Evolutionary conservation across 2,797 vertebrate genomes (phyloP).

Genomic region (Clarias fuscus): DNA sequence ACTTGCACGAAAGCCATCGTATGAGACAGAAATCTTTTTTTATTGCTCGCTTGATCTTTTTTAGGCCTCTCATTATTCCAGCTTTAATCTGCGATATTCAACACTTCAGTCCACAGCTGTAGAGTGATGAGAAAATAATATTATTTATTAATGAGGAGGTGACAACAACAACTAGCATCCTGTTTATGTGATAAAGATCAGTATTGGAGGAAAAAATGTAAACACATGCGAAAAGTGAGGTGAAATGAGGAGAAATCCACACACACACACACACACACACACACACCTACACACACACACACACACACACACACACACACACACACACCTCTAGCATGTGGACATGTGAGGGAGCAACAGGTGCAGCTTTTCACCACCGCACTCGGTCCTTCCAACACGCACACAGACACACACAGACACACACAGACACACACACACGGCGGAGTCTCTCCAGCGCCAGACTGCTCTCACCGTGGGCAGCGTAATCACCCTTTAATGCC

Average conservation of each 20-base stretch:
- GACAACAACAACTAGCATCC: background rate
- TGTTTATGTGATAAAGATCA: background rate
- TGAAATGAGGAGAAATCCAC: background rate
- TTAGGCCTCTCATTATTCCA: background rate
- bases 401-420: background rate
- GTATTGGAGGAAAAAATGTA: background rate
- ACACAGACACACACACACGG: background rate
- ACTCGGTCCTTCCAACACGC: background rate
- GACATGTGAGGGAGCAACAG: constrained; percentile 34
- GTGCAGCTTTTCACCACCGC: constrained; percentile 22
- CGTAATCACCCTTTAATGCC: constrained; percentile 52
- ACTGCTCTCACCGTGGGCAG: constrained; percentile 28
- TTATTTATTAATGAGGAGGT: background rate
- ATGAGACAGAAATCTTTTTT: too few species aligned
- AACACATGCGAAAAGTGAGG: too few species aligned
- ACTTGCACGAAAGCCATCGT: too few species aligned
- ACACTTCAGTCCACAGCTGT: background rate
- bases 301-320: background rate
- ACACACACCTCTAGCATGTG: background rate
- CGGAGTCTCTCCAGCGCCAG: background rate
- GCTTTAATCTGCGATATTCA: background rate
- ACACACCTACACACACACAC: too few species aligned
- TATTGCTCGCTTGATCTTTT: too few species aligned
- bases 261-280: background rate
- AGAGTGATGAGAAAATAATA: background rate